Evolutionary conservation across 2,888 invertebrate species (phyloP).

Genomic region (Marasmarcha lunaedactyla): DNA sequence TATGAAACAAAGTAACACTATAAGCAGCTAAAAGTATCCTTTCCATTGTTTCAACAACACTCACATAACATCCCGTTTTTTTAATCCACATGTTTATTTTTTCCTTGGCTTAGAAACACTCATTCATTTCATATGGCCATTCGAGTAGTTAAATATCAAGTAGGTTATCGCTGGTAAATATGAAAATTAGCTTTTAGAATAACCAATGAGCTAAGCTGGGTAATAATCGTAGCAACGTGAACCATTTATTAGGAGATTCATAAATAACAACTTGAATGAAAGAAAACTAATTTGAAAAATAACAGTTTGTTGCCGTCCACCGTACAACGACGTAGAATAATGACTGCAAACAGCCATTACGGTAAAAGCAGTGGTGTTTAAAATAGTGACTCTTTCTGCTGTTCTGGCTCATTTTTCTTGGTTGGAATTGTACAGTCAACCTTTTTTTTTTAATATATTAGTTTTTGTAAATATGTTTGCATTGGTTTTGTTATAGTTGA

Average conservation of each 20-base stretch:
- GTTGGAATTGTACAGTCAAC: slow-evolving; percentile 12
- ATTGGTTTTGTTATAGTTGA: not conserved
- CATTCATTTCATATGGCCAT: too few species aligned
- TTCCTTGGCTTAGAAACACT: too few species aligned
- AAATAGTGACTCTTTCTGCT: slow-evolving; percentile 31
- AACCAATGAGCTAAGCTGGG: too few species aligned
- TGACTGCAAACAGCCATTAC: slow-evolving; percentile 34
- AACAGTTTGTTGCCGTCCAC: slow-evolving; percentile 15
- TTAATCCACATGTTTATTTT: too few species aligned
- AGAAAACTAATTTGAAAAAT: slow-evolving; percentile 27
- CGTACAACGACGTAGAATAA: slow-evolving; percentile 23
- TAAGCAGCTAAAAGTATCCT: too few species aligned
- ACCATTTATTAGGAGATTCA: slow-evolving; percentile 18
- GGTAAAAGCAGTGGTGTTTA: slow-evolving; percentile 34
- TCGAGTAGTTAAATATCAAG: too few species aligned
- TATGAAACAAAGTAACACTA: too few species aligned
- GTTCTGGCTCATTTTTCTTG: slow-evolving; percentile 35
- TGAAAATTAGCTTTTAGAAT: too few species aligned
- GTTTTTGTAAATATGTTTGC: not conserved
- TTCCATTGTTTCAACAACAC: too few species aligned
- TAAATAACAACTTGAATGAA: slow-evolving; percentile 20
- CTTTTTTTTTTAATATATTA: not conserved
- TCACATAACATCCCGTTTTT: too few species aligned
- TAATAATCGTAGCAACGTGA: not conserved
- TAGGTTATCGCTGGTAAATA: too few species aligned